Evolutionary conservation across 1,140 invertebrate genomes (phyloP).

Genomic region (Musca vetustissima): DNA sequence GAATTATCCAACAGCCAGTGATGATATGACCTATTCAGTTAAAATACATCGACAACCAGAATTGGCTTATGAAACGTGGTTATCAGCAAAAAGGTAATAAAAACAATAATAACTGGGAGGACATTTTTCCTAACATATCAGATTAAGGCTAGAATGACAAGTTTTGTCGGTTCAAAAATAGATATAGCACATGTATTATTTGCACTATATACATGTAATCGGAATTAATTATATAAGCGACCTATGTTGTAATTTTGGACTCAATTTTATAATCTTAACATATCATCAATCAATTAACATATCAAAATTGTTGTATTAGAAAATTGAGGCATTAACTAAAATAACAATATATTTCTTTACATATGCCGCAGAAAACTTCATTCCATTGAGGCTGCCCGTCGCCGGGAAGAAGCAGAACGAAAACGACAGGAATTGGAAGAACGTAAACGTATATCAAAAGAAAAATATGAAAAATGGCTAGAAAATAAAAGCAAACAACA

Average conservation of each 20-base stretch:
- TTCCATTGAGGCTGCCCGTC: slow-evolving; percentile 26
- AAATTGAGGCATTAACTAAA: too few relatives aligned
- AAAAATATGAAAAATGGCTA: slow-evolving; percentile 28
- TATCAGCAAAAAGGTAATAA: slow-evolving; percentile 28
- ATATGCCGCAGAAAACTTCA: slow-evolving; percentile 21
- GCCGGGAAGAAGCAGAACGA: slow-evolving; percentile 15
- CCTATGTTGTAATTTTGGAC: too few relatives aligned
- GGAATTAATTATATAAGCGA: too few relatives aligned
- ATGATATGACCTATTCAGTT: slow-evolving; percentile 23
- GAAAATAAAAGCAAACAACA: slow-evolving; percentile 16
- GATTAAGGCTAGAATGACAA: too few relatives aligned
- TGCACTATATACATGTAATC: too few relatives aligned
- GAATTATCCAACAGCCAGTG: slow-evolving; percentile 25
- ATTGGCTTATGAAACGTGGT: slow-evolving; percentile 26
- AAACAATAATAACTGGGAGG: too few relatives aligned
- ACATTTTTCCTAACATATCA: too few relatives aligned
- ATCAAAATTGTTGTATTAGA: too few relatives aligned
- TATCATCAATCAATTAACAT: too few relatives aligned
- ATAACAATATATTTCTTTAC: not conserved
- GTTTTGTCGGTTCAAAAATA: too few relatives aligned
- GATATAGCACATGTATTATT: too few relatives aligned
- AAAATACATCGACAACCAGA: slow-evolving; percentile 26
- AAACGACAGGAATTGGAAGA: slow-evolving; percentile 25
- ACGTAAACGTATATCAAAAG: slow-evolving; percentile 25
- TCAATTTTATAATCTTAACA: too few relatives aligned